Conservation (phyloP, 1,140 invertebrate genomes). For the Piezodorus guildinii region DNA sequence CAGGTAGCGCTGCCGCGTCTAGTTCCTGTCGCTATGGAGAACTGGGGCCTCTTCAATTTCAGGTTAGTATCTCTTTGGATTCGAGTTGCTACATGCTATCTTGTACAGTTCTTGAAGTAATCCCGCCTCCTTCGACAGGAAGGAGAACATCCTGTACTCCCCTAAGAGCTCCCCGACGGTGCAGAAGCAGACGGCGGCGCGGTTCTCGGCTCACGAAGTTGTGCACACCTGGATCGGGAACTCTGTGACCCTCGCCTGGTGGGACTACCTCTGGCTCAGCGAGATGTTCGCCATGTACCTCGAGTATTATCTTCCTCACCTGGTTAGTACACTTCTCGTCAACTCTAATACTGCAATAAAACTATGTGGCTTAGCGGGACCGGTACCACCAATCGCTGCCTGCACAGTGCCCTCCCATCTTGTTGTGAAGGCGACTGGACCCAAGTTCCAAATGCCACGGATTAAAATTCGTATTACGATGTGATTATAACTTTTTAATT, state of each 20-base stretch:
- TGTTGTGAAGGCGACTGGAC: too few relatives aligned
- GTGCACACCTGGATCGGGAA: conserved; percentile 52
- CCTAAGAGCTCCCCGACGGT: not conserved
- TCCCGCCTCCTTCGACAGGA: not conserved
- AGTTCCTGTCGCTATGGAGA: conserved; percentile 69
- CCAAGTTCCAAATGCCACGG: too few relatives aligned
- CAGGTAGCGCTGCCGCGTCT: conserved; percentile 67
- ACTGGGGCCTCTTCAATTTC: conserved; percentile 72
- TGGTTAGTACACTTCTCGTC: conserved; percentile 16
- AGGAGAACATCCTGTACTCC: conserved; percentile 21
- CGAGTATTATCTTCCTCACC: conserved; percentile 31
- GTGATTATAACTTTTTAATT: too few relatives aligned
- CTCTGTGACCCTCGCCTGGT: conserved; percentile 53
- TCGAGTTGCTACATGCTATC: not conserved
- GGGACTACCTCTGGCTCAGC: conserved; percentile 54
- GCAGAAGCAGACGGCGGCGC: conserved; percentile 33
- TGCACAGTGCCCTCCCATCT: too few relatives aligned
- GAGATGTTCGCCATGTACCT: conserved; percentile 58
- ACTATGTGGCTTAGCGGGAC: too few relatives aligned
- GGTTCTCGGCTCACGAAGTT: conserved; percentile 42
- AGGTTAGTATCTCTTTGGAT: conserved; percentile 32
- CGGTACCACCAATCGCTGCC: too few relatives aligned
- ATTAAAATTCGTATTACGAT: too few relatives aligned
- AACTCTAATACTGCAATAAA: too few relatives aligned
- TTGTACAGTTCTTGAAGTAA: not conserved